phyloP scores from a whole-genome alignment of 2,113 vertebrate species.

The Mirza zaza region DNA sequence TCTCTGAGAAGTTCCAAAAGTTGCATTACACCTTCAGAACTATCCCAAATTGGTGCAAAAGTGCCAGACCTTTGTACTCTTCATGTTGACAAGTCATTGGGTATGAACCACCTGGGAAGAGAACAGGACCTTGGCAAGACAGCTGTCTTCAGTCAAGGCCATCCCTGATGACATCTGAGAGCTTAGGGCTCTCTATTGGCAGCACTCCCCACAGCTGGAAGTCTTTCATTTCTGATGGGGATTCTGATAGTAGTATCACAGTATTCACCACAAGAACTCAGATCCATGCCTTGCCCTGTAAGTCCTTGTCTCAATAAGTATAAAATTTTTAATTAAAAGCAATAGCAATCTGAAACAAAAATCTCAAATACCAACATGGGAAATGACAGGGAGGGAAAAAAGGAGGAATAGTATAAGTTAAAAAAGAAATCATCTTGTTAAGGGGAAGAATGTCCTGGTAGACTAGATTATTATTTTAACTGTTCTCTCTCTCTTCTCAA shows the following conservation, averaged over 20 bases:
- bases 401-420: not conserved
- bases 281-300: not conserved
- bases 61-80: not conserved
- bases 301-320: not conserved
- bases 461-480: not conserved
- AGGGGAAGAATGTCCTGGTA: not conserved
- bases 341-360: not conserved
- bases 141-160: not conserved
- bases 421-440: not conserved
- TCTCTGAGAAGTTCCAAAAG: not conserved
- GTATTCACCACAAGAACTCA: not conserved
- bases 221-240: not conserved
- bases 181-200: not conserved
- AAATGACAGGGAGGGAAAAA: not conserved
- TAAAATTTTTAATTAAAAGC: not conserved
- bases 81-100: not conserved
- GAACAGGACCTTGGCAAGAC: not conserved
- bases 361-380: not conserved
- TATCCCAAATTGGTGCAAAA: not conserved
- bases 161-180: not conserved
- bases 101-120: not conserved
- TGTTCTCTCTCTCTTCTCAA: not conserved
- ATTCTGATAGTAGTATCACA: not conserved
- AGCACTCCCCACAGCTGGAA: not conserved
- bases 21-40: not conserved